These are phyloP conservation scores for Aphaenogaster ashmeadi DNA, from an alignment of 1,140 invertebrate species.

Conservation along the genomic window DNA sequence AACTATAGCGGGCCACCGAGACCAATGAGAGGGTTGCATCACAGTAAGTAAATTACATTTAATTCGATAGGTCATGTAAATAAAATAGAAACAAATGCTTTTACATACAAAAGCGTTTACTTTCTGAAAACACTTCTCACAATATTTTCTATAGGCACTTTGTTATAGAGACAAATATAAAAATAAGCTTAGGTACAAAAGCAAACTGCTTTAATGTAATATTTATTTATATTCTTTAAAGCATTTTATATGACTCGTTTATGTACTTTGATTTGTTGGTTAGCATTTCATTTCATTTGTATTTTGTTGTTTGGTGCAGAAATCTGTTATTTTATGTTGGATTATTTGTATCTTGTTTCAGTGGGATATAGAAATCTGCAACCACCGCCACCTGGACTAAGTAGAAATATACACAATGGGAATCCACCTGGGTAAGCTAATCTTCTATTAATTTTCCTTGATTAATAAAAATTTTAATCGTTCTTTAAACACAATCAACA, in stretches of 20 bases:
- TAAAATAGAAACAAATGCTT: background rate
- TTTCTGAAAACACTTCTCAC: background rate
- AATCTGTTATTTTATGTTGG: conserved; percentile 18
- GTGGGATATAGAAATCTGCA: conserved; percentile 84
- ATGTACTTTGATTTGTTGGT: background rate
- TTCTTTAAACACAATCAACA: background rate
- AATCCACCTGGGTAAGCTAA: conserved; percentile 83
- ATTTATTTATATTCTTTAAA: background rate
- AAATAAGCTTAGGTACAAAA: no score
- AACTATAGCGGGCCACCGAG: conserved; percentile 84
- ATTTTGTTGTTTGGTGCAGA: conserved; percentile 20
- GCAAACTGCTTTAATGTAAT: background rate
- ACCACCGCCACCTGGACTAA: conserved; percentile 84
- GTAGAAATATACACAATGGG: conserved; percentile 85
- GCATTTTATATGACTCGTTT: background rate
- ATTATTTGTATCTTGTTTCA: conserved; percentile 65
- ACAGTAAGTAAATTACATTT: conserved; percentile 76
- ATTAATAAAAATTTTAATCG: background rate
- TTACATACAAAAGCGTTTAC: background rate
- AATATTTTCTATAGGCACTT: background rate
- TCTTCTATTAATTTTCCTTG: background rate
- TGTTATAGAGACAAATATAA: background rate
- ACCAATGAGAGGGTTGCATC: conserved; percentile 85
- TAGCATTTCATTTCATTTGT: conserved; percentile 11
- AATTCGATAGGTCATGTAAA: background rate